Evolutionary conservation across 2,113 vertebrate species (phyloP).

Genomic region (Corythoichthys intestinalis): DNA sequence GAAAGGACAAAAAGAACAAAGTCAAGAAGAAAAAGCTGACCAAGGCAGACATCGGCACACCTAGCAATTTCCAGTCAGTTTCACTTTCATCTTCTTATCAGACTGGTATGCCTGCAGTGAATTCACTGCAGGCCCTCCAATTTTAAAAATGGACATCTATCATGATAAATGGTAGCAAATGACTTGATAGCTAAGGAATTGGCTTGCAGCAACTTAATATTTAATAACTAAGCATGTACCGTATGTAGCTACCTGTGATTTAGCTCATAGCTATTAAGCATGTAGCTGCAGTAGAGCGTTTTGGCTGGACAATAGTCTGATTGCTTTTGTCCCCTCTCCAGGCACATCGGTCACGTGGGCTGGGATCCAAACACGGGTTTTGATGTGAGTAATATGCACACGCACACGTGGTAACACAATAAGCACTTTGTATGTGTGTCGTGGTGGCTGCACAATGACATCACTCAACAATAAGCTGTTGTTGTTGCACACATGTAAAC

Average conservation of each 20-base stretch:
- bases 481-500: slow-evolving; percentile 41
- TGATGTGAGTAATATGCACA: slow-evolving; percentile 84
- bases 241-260: not conserved
- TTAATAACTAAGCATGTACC: no score
- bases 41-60: slow-evolving; percentile 96
- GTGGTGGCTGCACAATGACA: slow-evolving; percentile 47
- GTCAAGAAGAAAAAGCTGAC: slow-evolving; percentile 94
- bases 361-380: slow-evolving; percentile 99
- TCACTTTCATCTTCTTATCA: not conserved
- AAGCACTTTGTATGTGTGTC: slow-evolving; percentile 46
- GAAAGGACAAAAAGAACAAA: slow-evolving; percentile 93
- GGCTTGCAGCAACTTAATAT: no score
- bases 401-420: slow-evolving; percentile 49
- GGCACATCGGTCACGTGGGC: slow-evolving; percentile 97
- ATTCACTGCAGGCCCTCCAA: not conserved
- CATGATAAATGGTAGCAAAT: no score
- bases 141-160: not conserved
- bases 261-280: not conserved
- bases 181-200: no score
- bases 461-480: slow-evolving; percentile 65
- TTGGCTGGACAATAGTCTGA: not conserved
- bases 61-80: slow-evolving; percentile 97
- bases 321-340: slow-evolving; percentile 43
- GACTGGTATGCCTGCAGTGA: not conserved
- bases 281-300: not conserved